Evolutionary conservation across 2,113 vertebrate genomes (phyloP).

Genomic region (Clinocottus analis): DNA sequence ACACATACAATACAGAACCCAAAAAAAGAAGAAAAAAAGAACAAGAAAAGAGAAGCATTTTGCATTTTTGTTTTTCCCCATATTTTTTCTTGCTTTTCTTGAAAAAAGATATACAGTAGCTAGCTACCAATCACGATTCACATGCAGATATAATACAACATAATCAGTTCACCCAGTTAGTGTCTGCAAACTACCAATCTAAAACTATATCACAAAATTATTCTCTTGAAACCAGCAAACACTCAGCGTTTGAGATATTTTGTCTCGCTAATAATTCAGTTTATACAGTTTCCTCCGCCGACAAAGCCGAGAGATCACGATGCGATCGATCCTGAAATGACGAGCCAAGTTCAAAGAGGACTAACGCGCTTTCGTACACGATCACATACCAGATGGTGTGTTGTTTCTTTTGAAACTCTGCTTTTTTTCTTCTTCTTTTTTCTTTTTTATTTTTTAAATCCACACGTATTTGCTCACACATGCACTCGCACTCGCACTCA

Average conservation of each 20-base stretch:
- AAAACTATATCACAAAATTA: conserved; percentile 86
- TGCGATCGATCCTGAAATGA: conserved; percentile 77
- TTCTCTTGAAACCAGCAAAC: conserved; percentile 83
- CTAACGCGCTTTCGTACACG: conserved; percentile 68
- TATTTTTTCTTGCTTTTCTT: conserved; percentile 79
- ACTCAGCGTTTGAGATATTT: conserved; percentile 83
- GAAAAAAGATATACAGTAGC: conserved; percentile 79
- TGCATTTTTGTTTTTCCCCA: conserved; percentile 64
- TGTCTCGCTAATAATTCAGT: conserved; percentile 76
- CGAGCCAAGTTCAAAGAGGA: conserved; percentile 74
- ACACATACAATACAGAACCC: conserved; percentile 74
- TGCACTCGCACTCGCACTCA: too few relatives aligned
- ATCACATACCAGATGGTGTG: conserved; percentile 79
- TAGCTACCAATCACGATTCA: conserved; percentile 84
- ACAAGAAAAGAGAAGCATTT: conserved; percentile 75
- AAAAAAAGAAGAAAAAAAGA: conserved; percentile 54
- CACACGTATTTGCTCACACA: conserved; percentile 38
- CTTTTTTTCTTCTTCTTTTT: conserved; percentile 14
- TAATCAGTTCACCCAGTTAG: conserved; percentile 85
- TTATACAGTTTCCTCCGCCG: conserved; percentile 78
- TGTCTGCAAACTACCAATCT: conserved; percentile 87
- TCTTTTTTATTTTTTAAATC: background rate
- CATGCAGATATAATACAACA: conserved; percentile 85
- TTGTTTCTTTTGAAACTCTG: conserved; percentile 19
- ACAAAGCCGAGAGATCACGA: conserved; percentile 75